phyloP scores from a whole-genome alignment of 2,113 vertebrate genomes.

The Arenaria interpres region DNA sequence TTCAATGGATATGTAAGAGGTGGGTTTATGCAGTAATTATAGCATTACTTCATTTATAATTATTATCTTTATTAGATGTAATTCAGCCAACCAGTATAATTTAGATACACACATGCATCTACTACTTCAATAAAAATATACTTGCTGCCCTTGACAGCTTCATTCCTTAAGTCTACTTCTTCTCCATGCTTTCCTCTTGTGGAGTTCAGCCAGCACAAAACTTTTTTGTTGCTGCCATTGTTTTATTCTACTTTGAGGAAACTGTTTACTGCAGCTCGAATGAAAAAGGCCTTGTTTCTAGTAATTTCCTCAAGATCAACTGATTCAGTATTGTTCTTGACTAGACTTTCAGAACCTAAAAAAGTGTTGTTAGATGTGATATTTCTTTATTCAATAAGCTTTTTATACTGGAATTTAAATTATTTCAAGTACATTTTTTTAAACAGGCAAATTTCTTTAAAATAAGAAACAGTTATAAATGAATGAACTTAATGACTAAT shows the following conservation, averaged over 20 bases:
- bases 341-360: neutral
- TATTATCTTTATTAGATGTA: neutral
- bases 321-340: neutral
- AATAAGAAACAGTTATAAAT: neutral
- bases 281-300: neutral
- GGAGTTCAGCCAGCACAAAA: neutral
- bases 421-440: neutral
- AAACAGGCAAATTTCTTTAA: neutral
- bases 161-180: neutral
- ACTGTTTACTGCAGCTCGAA: neutral
- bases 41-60: neutral
- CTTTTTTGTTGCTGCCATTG: neutral
- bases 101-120: neutral
- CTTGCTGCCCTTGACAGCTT: neutral
- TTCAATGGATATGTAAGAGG: neutral
- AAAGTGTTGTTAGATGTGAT: neutral
- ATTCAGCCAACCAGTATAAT: neutral
- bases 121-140: neutral
- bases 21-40: neutral
- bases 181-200: neutral
- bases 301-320: neutral
- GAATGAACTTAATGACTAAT: too few species aligned
- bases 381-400: neutral
- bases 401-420: neutral
- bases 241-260: neutral